Conservation (phyloP, 1,140 invertebrate genomes). For the Augochlora pura region DNA sequence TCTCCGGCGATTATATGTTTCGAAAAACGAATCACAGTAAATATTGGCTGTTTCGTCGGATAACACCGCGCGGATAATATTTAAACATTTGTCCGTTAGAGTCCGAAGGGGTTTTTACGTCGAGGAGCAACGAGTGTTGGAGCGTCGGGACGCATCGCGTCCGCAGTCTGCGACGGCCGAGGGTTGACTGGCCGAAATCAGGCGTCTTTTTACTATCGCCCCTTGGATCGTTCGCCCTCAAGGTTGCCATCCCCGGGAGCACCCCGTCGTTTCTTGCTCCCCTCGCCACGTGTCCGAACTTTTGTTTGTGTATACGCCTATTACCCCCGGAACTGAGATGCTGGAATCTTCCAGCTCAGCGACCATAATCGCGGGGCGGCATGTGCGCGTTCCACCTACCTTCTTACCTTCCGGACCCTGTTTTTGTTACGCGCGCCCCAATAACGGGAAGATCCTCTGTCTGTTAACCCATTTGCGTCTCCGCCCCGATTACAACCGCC, state of each 20-base stretch:
- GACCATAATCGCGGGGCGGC: neutral
- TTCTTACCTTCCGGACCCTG: neutral
- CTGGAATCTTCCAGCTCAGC: neutral
- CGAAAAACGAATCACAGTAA: no score
- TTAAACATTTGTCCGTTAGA: no score
- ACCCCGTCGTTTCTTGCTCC: neutral
- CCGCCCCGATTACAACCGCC: no score
- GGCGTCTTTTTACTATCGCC: conserved; percentile 12
- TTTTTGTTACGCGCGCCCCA: neutral
- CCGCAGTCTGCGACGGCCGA: neutral
- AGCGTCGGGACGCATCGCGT: neutral
- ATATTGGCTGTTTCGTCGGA: no score
- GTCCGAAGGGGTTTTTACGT: neutral
- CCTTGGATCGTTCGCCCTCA: neutral
- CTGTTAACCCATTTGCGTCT: no score
- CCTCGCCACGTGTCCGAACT: neutral
- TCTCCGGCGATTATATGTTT: no score
- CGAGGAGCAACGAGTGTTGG: neutral
- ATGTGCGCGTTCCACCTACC: neutral
- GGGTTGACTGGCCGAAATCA: conserved; percentile 8
- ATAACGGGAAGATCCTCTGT: neutral
- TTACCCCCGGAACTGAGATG: neutral
- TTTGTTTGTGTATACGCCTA: neutral
- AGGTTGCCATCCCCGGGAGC: neutral
- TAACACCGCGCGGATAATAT: no score